Base-by-base conservation (phyloP, 2,888 invertebrate species). In the Parochlus steinenii region DNA sequence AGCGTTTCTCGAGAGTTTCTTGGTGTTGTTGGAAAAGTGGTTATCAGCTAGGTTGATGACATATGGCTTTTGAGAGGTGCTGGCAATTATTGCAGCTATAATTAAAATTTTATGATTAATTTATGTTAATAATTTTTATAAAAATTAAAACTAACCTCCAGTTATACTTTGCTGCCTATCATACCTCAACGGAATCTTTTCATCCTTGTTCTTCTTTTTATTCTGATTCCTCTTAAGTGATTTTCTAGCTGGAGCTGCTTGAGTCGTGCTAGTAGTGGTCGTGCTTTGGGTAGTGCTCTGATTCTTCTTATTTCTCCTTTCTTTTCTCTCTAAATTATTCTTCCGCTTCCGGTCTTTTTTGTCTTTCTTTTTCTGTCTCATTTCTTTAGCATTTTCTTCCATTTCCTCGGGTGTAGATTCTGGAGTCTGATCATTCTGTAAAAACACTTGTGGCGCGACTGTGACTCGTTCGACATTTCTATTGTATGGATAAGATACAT, bases 381-480 rank as follows among this genome's bases (percentile, higher is more conserved):
- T 27, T 19, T 37, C 42, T 17, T 40, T 15, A 12, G 37, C 29
- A 5, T 42, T 39, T 31, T 33, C 33, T 15, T 44, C 44, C 23
- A 40, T 40, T 10, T 46, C 48, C 10, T 47, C 48, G 17, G 41
- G 44, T 11, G 44, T 42, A 33, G 45, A 45, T 18, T 43, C 45
- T 19, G 46, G 46, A 4, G 47, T 49, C 38, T 54, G 53, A 44
- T 57, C 57, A 33, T 54, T 54, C 3, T 57, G 43, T 12, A 58
- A 35, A 40, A 56, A 45, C 6, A 58, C 55, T 40, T 56, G 56
- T 2, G 58, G 55, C 10, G 54, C 53, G 11, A 54, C 51, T 7
- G 52, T 50, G 12, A 54, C 28, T 12, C 34, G 28, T 11, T 34
- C 34, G 12, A 28, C 22, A n/a, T n/a, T n/a, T 15, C 34, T 14